Conservation (phyloP, 2,797 vertebrate species). For the Echeneis naucrates region DNA sequence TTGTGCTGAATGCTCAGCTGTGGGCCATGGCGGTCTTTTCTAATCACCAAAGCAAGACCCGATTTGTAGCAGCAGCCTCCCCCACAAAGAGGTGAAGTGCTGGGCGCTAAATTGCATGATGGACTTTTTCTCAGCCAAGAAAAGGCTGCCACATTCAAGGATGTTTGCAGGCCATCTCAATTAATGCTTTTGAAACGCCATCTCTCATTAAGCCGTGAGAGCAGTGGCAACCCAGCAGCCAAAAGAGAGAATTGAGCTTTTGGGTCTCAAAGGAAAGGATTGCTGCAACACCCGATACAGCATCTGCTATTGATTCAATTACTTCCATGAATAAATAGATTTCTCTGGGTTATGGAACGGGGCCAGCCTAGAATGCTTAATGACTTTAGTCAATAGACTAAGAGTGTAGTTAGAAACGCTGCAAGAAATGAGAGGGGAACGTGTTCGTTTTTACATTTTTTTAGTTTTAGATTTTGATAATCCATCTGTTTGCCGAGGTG, state of each 20-base stretch:
- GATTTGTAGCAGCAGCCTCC: constrained; percentile 56
- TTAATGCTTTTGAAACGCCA: constrained; percentile 82
- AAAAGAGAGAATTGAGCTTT: constrained; percentile 59
- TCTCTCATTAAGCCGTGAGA: constrained; percentile 76
- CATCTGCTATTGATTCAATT: constrained; percentile 68
- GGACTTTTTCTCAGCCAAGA: constrained; percentile 64
- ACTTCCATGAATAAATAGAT: constrained; percentile 64
- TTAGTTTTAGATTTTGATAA: constrained; percentile 1
- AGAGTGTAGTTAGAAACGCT: constrained; percentile 22
- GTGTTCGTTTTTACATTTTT: constrained; percentile 8
- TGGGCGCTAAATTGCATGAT: constrained; percentile 63
- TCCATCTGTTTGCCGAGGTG: constrained; percentile 21
- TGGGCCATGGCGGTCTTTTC: constrained; percentile 11
- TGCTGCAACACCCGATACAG: constrained; percentile 55
- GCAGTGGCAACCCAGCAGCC: constrained; percentile 50
- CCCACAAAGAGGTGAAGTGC: constrained; percentile 55
- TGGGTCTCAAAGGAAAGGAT: constrained; percentile 61
- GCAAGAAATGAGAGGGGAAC: not conserved
- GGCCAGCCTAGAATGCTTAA: constrained; percentile 34
- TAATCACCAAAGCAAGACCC: constrained; percentile 59
- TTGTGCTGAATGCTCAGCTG: constrained; percentile 12
- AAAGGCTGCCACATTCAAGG: constrained; percentile 60
- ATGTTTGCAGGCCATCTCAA: constrained; percentile 72
- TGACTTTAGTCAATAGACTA: constrained; percentile 28
- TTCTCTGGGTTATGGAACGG: constrained; percentile 46